Conservation (phyloP, 2,888 invertebrate genomes). For the Scaptomyza cyrtandrae region DNA sequence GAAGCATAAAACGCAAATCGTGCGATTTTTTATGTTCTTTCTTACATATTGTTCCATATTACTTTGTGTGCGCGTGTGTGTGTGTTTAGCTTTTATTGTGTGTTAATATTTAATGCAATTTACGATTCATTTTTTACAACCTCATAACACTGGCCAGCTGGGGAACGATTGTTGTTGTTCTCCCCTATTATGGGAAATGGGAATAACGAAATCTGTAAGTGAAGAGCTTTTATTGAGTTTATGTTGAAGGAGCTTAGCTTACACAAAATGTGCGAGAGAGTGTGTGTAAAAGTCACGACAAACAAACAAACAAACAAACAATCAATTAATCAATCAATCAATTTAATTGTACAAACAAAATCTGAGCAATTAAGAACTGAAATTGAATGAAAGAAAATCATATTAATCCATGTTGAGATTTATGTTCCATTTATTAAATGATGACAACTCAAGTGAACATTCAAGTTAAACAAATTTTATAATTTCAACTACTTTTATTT, state of each 20-base stretch:
- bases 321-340: not conserved
- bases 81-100: slow-evolving; percentile 66
- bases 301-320: not conserved
- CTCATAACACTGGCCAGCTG: slow-evolving; percentile 63
- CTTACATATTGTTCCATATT: slow-evolving; percentile 44
- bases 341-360: not conserved
- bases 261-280: not conserved
- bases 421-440: not conserved
- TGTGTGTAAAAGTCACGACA: slow-evolving; percentile 10
- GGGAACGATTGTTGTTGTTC: slow-evolving; percentile 33
- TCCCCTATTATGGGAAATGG: not conserved
- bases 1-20: slow-evolving; percentile 76
- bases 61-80: not conserved
- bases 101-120: slow-evolving; percentile 79
- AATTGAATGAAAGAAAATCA: too few species aligned
- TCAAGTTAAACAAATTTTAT: not conserved
- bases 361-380: too few species aligned
- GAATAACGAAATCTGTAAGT: slow-evolving; percentile 21
- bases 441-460: not conserved
- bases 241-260: not conserved
- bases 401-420: too few species aligned
- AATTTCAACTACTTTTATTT: not conserved
- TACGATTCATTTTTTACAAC: slow-evolving; percentile 78
- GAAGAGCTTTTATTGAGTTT: not conserved
- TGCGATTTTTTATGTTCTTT: slow-evolving; percentile 60